Evolutionary conservation across 2,888 invertebrate species (phyloP), one percentile per base, ranked within the genome.

Genomic region (Sminthurides aquaticus): DNA sequence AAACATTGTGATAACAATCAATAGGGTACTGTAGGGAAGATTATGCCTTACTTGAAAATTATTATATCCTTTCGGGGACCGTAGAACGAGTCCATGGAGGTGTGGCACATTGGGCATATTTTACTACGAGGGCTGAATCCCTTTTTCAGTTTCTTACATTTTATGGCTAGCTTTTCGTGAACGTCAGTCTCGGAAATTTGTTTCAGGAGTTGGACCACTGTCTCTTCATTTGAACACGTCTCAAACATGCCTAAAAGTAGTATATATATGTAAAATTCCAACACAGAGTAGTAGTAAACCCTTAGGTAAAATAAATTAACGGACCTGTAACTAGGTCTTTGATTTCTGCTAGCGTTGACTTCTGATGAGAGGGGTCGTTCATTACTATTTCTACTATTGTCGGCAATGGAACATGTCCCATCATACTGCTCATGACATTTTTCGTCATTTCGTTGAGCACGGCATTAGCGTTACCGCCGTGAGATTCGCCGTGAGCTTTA

Each of bases 201-300:
- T 56, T 86, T 84, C 2, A 87, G 86, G 0, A 86, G 85, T 71
- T 84, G 83, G 72, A 89, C 81, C 74, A 89, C 81, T 57, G 87
- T 83, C 76, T 87, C 85, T 77, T 91, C 89, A 76, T 88, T 88
- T 43, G 84, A 83, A 68, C 88, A 89, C 75, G 89, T 89, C 22
- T 86, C 85, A 69, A 90, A 79, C 82, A 91, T 89, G 61, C 85
- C 86, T 78, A 83, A 80, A 48, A 85, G 75, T 49, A 85, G n/a
- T n/a, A n/a, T 78, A 70, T 81, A 81, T 54, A 15, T 54, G 11
- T 54, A 15, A 54, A 15, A 22, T 20, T n/a, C n/a, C n/a, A n/a
- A n/a, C n/a, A n/a, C n/a, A n/a, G n/a, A n/a, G n/a, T n/a, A n/a
- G n/a, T n/a, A 52, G 26, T n/a, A n/a, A n/a, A n/a, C n/a, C n/a